Conservation (phyloP, 2,113 vertebrate genomes). For the Pleuronectes platessa region DNA sequence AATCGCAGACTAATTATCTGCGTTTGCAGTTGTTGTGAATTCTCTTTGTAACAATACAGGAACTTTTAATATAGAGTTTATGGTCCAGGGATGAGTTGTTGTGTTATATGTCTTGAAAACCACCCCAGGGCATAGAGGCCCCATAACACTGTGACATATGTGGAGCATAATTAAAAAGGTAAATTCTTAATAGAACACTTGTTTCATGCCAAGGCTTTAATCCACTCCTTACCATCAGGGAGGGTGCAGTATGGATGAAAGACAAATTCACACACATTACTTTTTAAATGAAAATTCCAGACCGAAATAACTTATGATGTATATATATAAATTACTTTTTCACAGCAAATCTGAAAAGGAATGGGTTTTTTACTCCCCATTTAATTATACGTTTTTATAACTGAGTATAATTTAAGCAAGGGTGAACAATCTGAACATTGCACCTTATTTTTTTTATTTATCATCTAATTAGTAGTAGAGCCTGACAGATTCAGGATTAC, state of each 20-base stretch:
- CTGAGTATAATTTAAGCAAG: too few species aligned
- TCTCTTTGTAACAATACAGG: slow-evolving; percentile 56
- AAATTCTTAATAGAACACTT: slow-evolving; percentile 50
- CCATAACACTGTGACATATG: slow-evolving; percentile 59
- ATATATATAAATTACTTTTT: too few species aligned
- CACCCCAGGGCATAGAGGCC: slow-evolving; percentile 45
- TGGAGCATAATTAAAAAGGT: slow-evolving; percentile 59
- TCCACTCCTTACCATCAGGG: background rate
- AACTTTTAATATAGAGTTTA: slow-evolving; percentile 64
- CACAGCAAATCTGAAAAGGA: too few species aligned
- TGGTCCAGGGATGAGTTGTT: slow-evolving; percentile 52
- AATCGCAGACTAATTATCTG: slow-evolving; percentile 73
- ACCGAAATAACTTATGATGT: background rate
- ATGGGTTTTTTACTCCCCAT: too few species aligned
- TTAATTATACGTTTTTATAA: too few species aligned
- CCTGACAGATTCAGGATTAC: too few species aligned
- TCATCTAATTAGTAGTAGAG: too few species aligned
- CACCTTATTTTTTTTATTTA: too few species aligned
- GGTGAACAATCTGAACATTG: too few species aligned
- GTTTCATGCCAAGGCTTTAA: slow-evolving; percentile 13
- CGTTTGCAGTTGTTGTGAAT: slow-evolving; percentile 62
- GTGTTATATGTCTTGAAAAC: slow-evolving; percentile 41
- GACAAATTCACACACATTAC: background rate
- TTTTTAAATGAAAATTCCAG: background rate
- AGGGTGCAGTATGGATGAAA: slow-evolving; percentile 11